Evolutionary conservation across 2,888 invertebrate genomes (phyloP).

Genomic region (Mystacides longicornis): DNA sequence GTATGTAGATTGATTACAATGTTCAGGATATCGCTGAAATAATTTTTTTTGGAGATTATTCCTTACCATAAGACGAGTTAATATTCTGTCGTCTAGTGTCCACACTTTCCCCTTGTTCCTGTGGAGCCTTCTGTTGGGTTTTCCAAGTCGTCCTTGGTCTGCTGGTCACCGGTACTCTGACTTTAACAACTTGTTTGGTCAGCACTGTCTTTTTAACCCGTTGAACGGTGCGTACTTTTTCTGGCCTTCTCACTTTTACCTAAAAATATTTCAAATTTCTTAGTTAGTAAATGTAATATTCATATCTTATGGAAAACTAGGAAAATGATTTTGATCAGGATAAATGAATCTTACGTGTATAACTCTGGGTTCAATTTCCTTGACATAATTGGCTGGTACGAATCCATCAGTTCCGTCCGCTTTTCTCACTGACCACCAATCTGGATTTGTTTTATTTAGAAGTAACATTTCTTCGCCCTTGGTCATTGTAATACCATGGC

Average conservation of each 20-base stretch:
- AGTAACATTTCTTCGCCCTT: slow-evolving; percentile 92
- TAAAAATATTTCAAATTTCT: slow-evolving; percentile 31
- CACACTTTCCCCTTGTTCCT: slow-evolving; percentile 50
- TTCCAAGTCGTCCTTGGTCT: slow-evolving; percentile 27
- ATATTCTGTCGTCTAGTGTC: slow-evolving; percentile 73
- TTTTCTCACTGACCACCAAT: slow-evolving; percentile 99
- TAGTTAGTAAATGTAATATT: not conserved
- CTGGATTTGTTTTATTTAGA: slow-evolving; percentile 89
- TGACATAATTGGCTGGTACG: slow-evolving; percentile 95
- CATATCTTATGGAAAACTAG: too few species aligned
- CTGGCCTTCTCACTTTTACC: slow-evolving; percentile 78
- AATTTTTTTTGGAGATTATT: not conserved
- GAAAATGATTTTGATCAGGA: too few species aligned
- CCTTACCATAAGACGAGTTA: slow-evolving; percentile 63
- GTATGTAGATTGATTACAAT: not conserved
- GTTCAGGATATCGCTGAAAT: too few species aligned
- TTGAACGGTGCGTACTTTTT: slow-evolving; percentile 75
- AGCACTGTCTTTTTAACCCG: slow-evolving; percentile 86
- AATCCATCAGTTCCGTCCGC: slow-evolving; percentile 90
- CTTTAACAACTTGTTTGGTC: slow-evolving; percentile 78
- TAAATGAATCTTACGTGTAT: slow-evolving; percentile 56
- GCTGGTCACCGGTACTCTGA: slow-evolving; percentile 50
- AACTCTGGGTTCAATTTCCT: slow-evolving; percentile 83
- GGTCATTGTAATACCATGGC: slow-evolving; percentile 84
- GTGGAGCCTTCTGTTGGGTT: slow-evolving; percentile 12